Percentiles rank a stretch among this genome's conserved stretches.
Conservation (phyloP, 35 echinoderm and acorn worm genomes). For the Nesometra sesokonis region DNA sequence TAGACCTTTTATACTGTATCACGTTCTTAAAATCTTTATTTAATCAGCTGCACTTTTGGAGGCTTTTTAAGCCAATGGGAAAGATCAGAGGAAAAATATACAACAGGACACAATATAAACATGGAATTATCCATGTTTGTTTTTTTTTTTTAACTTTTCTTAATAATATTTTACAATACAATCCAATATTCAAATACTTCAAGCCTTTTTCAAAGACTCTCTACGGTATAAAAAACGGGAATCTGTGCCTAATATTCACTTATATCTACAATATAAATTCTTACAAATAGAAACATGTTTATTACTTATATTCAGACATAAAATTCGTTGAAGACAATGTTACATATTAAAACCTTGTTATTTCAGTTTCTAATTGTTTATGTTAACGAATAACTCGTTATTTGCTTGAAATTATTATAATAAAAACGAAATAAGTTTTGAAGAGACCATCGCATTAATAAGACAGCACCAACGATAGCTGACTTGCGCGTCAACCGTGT, state of each 20-base stretch:
- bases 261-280: background rate
- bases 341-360: background rate
- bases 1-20: background rate
- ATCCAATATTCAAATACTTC: background rate
- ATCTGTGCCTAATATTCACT: background rate
- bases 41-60: background rate
- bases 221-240: background rate
- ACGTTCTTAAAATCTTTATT: background rate
- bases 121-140: background rate
- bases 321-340: background rate
- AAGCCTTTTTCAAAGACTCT: background rate
- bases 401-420: no score
- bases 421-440: no score
- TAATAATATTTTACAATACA: background rate
- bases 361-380: background rate
- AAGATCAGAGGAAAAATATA: background rate
- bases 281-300: background rate
- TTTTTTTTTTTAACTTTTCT: background rate
- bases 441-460: no score
- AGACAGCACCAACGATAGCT: no score
- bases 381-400: background rate
- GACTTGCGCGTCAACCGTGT: no score
- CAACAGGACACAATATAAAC: background rate
- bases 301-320: background rate
- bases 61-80: background rate